A percentile compares a stretch with the other conserved stretches of the same genome.
Conservation (phyloP, 2,797 vertebrate genomes). For the Sternotherus odoratus region DNA sequence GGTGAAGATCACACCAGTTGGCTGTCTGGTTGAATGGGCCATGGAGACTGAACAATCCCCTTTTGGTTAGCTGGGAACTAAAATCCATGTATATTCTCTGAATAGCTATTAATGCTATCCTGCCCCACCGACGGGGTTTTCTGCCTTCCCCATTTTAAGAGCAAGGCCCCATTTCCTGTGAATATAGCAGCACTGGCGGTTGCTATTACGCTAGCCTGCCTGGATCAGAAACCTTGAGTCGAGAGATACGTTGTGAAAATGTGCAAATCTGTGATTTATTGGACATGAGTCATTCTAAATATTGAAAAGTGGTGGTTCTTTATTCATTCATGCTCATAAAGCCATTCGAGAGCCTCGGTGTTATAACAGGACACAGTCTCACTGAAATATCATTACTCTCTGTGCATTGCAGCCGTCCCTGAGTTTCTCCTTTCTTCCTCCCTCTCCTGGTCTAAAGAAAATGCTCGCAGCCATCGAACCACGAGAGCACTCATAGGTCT, state of each 20-base stretch:
- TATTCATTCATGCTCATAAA: neutral
- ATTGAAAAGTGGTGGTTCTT: neutral
- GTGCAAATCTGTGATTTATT: neutral
- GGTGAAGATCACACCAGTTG: neutral
- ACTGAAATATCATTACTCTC: rapidly evolving
- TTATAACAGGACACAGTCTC: rapidly evolving
- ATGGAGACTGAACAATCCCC: rapidly evolving
- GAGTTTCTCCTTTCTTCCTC: neutral
- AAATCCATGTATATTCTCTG: neutral
- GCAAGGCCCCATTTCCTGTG: neutral
- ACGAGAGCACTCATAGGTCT: rapidly evolving
- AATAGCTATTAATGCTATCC: neutral
- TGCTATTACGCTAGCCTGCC: neutral
- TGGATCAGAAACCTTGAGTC: rapidly evolving
- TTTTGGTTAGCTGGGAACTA: neutral
- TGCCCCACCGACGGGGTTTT: neutral
- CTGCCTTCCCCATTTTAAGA: neutral
- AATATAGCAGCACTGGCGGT: neutral
- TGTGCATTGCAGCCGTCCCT: no score
- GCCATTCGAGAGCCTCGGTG: neutral
- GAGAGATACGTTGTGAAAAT: rapidly evolving
- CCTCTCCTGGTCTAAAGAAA: no score
- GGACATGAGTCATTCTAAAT: neutral
- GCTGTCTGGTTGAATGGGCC: neutral
- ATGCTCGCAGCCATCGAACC: rapidly evolving